Evolutionary conservation across 2,797 vertebrate genomes (phyloP), one percentile per base, ranked within the genome.

Genomic region (Sebastiscus tertius): DNA sequence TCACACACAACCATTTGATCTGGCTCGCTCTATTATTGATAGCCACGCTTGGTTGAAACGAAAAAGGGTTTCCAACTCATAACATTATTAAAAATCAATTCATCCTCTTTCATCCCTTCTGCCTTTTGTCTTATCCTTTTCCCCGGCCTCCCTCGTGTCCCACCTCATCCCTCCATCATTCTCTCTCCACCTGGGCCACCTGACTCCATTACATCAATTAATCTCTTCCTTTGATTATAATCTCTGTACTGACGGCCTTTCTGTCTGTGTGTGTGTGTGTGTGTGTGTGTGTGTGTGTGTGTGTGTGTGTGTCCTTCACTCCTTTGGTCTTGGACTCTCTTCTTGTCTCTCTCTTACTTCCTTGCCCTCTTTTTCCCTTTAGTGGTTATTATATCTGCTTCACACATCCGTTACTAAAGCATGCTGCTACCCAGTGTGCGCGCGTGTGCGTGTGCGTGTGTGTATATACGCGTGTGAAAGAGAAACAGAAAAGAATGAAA

Each of bases 41-140:
- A 80, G 80, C 77, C 74, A 42, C 3, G 1, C 67, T 79, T 58
- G 62, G 72, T 55, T 82, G 63, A 84, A 92, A 82, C 89, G 34
- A 84, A 91, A 88, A 87, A 77, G 74, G 14, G 56, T 82, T 72
- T 88, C 26, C 64, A 77, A 49, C 77, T 86, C 81, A 69, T 82
- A 83, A 84, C 62, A 77, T 83, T 76, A 89, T 89, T 86, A 88
- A 87, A 89, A 90, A 84, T 80, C 65, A 20, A 77, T 86, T 76
- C 58, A 77, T 87, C 71, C 62, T 77, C 69, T 82, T 82, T 82
- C 36, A 89, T 85, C 72, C 67, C 13, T n/a, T 77, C 70, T 74
- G 75, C 81, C 64, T 79, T 67, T 79, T 7, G 63, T 68, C 54
- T 80, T 75, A 5, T 77, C 29, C 29, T 74, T 75, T 83, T 61